A percentile compares a stretch with the other conserved stretches of the same genome.
phyloP scores from a whole-genome alignment of 2,888 invertebrate species.

The Lasius fuliginosus region DNA sequence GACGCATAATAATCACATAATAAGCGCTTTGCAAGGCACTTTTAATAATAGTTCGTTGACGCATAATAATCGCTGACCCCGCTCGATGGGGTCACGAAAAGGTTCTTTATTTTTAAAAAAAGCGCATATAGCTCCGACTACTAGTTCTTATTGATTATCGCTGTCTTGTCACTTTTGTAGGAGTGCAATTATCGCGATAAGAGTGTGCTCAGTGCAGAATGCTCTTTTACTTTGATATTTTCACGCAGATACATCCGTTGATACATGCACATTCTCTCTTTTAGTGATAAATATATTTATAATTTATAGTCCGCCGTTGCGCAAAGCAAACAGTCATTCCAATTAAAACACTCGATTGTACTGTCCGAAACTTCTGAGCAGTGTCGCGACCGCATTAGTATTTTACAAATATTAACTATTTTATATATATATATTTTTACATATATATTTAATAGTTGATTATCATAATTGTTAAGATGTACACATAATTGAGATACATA shows the following conservation, averaged over 20 bases:
- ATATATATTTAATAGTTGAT: background rate
- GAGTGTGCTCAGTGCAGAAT: conserved; percentile 61
- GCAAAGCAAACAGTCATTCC: conserved; percentile 29
- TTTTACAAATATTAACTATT: conserved; percentile 38
- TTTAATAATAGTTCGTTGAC: conserved; percentile 42
- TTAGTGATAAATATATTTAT: background rate
- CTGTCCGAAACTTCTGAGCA: background rate
- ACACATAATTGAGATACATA: background rate
- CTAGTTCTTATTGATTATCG: conserved; percentile 45
- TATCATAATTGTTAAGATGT: conserved; percentile 21
- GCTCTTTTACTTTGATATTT: conserved; percentile 41
- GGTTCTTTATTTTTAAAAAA: conserved; percentile 16
- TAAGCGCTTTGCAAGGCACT: conserved; percentile 43
- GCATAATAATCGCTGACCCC: conserved; percentile 59
- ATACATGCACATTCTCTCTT: background rate
- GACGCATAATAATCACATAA: conserved; percentile 37
- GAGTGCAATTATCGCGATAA: conserved; percentile 47
- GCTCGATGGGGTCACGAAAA: conserved; percentile 30
- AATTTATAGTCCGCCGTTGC: background rate
- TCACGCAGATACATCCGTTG: background rate
- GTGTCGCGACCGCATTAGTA: background rate
- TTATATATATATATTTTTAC: conserved; percentile 12
- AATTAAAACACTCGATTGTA: background rate
- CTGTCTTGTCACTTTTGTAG: conserved; percentile 57
- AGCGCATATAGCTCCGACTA: conserved; percentile 28